Evolutionary conservation across 2,113 vertebrate genomes (phyloP), one percentile per base, ranked within the genome.

Genomic region (Larimichthys crocea): DNA sequence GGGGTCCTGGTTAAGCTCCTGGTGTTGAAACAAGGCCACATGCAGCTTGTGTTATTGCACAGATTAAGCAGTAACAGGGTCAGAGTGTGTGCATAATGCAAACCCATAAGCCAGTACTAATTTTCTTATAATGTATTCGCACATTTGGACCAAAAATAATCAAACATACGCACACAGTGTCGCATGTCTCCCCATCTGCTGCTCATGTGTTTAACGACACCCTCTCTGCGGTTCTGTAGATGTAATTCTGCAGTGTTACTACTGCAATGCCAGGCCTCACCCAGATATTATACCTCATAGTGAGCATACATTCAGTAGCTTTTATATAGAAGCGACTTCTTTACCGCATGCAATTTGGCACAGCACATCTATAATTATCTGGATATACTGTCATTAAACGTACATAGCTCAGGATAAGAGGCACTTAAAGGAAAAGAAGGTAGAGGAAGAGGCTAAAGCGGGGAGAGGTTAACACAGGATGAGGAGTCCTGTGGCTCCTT

Each of bases 21-120:
- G 81, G 89, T 92, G 83, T 85, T 91, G 48, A 76, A 91, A 90
- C 55, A 86, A 88, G 87, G 87, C 72, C 89, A 86, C 74, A 81
- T 55, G 50, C 74, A 56, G 67, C 56, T 85, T 89, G 68, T 76
- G 24, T 88, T 86, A 84, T 73, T 65, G 48, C 40, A 69, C 68
- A 77, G 87, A 90, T 91, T 91, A 89, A 83, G 50, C 53, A 74
- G 35, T 74, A 87, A 82, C 62, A 84, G 29, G 77, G 80, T 90
- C 65, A 84, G 46, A 76, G 66, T 52, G 49, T 29, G 15, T 56
- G 26, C 63, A 55, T 55, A 60, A 80, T 78, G 44, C 57, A 63
- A 80, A 84, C 31, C 83, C 67, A 73, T 78, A 74, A 76, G 53
- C 56, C 55, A 57, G 57, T 11, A 61, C 50, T 42, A 49, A 35